Evolutionary conservation across 1,140 invertebrate genomes (phyloP), one percentile per base, ranked within the genome.

Genomic region (Mylabris phalerata): DNA sequence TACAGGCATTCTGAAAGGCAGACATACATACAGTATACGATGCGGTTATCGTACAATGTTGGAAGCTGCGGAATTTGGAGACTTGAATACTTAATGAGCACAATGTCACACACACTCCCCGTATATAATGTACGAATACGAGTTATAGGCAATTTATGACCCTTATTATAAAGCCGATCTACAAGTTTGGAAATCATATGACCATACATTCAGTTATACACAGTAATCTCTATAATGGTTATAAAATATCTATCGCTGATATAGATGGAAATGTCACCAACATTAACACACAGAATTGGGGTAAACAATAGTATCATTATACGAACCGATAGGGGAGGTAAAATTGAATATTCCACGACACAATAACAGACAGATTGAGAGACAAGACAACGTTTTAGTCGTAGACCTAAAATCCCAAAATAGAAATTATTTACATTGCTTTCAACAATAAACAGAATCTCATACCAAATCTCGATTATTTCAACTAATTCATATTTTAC

Each of bases 11-110:
- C 7, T 32, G 32, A 32, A 32, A 5, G 32, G 32, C 32, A 32
- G 4, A 32, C 7, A 19, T 19, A 19, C 7, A 32, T 32, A 7
- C 32, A 7, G 48, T 43, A 44, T 45, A 45, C 51, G 44, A 43
- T 50, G 50, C 43, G 51, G 57, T 52, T 52, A 52, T 52, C 57
- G 50, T 47, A 49, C 39, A 59, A 58, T 52, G 44, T 52, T 46
- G 48, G 42, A 45, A 46, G 42, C 43, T 27, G 9, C 9, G 50
- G 57, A 50, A 59, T 59, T 59, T 43, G 48, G 57, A 50, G 56
- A 57, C 56, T 50, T 57, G 56, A 59, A 59, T 59, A 59, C 47
- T 46, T 59, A 59, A 59, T 59, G 57, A 59, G 57, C 48, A 42
- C 19, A 47, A 40, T 59, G 57, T 59, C 57, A 59, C 50, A 54